A percentile compares a stretch with the other conserved stretches of the same genome.
Conservation (phyloP, 2,113 vertebrate species). For the Corythaeola cristata region DNA sequence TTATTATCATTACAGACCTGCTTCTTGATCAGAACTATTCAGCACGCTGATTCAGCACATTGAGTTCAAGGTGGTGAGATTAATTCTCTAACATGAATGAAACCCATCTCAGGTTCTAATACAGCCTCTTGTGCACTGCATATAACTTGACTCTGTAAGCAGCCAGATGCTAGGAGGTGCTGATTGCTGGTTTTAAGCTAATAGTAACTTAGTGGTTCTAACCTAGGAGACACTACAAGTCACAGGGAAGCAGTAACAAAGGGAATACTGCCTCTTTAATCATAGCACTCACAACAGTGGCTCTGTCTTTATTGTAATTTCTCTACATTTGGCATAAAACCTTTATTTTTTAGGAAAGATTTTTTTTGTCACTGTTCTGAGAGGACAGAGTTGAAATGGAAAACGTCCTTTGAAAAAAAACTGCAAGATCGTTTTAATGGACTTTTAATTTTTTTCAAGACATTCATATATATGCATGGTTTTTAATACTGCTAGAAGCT, state of each 20-base stretch:
- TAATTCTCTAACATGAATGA: background rate
- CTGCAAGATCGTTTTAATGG: background rate
- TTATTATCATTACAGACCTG: background rate
- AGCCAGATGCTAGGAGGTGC: background rate
- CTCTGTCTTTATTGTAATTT: background rate
- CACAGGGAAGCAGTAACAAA: background rate
- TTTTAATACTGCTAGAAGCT: background rate
- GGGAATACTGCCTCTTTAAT: background rate
- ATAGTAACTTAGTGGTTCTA: background rate
- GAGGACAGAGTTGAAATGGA: background rate
- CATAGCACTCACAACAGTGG: background rate
- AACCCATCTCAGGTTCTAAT: background rate
- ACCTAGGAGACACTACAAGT: background rate
- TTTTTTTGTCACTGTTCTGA: background rate
- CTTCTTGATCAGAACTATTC: background rate
- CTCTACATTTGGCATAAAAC: background rate
- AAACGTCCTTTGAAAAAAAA: background rate
- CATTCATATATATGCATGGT: rapidly evolving
- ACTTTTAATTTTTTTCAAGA: background rate
- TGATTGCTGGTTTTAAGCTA: background rate
- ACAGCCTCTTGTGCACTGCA: background rate
- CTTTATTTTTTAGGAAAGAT: background rate
- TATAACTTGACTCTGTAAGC: background rate
- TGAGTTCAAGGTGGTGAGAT: background rate
- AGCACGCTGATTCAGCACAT: background rate